A percentile compares a stretch with the other conserved stretches of the same genome.
phyloP scores from a whole-genome alignment of 2,797 vertebrate species.

The Poecilia gillii region DNA sequence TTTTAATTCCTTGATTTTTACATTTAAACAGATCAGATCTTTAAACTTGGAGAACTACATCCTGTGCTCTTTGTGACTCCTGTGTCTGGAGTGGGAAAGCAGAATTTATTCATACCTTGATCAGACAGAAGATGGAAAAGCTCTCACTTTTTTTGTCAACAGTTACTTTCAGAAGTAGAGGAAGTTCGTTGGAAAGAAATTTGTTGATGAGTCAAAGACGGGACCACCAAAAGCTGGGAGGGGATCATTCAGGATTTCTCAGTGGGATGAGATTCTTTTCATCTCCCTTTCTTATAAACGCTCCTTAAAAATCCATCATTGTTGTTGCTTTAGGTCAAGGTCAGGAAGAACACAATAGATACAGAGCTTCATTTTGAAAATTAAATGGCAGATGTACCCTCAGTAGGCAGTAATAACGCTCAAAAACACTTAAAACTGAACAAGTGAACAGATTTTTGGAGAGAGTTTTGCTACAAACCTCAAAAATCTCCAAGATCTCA shows the following conservation, averaged over 20 bases:
- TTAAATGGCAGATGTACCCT: not conserved
- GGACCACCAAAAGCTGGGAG: not conserved
- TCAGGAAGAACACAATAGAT: not conserved
- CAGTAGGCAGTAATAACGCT: no score
- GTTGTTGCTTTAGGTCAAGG: not conserved
- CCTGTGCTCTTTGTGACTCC: not conserved
- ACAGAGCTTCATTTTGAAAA: not conserved
- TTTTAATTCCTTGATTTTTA: not conserved
- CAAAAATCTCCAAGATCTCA: not conserved
- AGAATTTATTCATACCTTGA: slow-evolving; percentile 19
- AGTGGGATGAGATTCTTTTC: not conserved
- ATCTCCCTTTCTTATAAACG: slow-evolving; percentile 5
- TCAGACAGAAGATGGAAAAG: slow-evolving; percentile 26
- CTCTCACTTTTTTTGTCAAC: slow-evolving; percentile 22
- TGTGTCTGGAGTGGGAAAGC: slow-evolving; percentile 5
- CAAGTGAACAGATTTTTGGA: not conserved
- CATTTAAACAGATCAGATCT: slow-evolving; percentile 2
- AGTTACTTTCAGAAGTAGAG: slow-evolving; percentile 33
- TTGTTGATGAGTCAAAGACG: slow-evolving; percentile 2
- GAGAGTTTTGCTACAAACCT: not conserved
- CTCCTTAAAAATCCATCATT: not conserved
- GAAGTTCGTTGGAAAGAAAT: slow-evolving; percentile 9
- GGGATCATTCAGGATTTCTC: not conserved
- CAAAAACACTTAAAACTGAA: not conserved
- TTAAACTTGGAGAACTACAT: slow-evolving; percentile 6